Conservation (phyloP, 2,888 invertebrate genomes). For the Lithosia quadra region DNA sequence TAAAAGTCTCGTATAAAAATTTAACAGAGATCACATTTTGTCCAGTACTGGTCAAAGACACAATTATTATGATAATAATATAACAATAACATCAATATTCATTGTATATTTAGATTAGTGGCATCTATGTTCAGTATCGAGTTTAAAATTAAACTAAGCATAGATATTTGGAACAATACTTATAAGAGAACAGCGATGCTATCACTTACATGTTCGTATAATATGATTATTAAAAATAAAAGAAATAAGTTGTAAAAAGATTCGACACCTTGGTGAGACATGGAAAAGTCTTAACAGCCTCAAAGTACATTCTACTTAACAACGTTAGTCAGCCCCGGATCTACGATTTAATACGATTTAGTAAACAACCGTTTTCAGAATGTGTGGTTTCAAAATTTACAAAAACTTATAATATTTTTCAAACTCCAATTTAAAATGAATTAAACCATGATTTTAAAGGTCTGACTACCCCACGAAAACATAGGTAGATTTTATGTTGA, state of each 20-base stretch:
- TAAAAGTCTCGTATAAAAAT: conserved; percentile 35
- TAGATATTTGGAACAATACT: conserved; percentile 36
- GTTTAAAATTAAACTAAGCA: conserved; percentile 32
- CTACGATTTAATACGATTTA: too few species aligned
- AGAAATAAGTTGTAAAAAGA: conserved; percentile 31
- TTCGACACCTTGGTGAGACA: conserved; percentile 38
- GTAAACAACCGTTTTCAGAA: too few species aligned
- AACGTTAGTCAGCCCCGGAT: conserved; percentile 20
- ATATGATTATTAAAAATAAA: conserved; percentile 33
- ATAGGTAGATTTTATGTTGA: too few species aligned
- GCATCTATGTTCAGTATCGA: conserved; percentile 5
- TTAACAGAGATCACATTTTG: conserved; percentile 44
- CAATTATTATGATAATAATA: conserved; percentile 20
- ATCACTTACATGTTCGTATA: conserved; percentile 41
- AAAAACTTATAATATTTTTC: too few species aligned
- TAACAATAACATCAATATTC: conserved; percentile 8
- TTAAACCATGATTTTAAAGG: too few species aligned
- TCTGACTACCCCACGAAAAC: too few species aligned
- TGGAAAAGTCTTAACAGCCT: conserved; percentile 42
- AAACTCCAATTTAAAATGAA: too few species aligned
- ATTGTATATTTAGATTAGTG: conserved; percentile 16
- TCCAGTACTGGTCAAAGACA: conserved; percentile 24
- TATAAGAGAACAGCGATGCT: conserved; percentile 30
- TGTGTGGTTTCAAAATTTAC: too few species aligned
- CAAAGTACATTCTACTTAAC: conserved; percentile 35